Conservation (phyloP, 35 echinoderm and acorn worm genomes). For the Acanthaster planci region DNA sequence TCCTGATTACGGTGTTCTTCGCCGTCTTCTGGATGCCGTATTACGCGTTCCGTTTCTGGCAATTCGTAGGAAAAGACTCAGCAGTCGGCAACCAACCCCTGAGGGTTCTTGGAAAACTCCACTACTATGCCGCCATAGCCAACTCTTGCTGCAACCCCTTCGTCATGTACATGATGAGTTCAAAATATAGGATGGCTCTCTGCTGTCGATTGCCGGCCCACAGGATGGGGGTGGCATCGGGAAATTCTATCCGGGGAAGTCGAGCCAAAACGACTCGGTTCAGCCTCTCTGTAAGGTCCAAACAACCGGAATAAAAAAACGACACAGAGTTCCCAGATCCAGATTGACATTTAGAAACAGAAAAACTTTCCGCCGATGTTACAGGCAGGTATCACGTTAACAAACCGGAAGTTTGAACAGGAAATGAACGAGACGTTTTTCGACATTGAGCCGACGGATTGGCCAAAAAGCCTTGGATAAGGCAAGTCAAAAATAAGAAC, state of each 20-base stretch:
- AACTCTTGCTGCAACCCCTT: slow-evolving; percentile 61
- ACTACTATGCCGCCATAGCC: slow-evolving; percentile 13
- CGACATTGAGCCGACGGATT: too few species aligned
- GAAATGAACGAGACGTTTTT: too few species aligned
- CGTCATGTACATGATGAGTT: slow-evolving; percentile 77
- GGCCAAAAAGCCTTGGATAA: too few species aligned
- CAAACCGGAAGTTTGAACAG: too few species aligned
- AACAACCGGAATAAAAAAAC: neutral
- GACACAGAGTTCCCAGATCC: too few species aligned
- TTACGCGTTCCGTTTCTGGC: slow-evolving; percentile 47
- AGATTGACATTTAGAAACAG: too few species aligned
- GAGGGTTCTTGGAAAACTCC: neutral
- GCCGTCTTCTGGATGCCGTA: slow-evolving; percentile 82
- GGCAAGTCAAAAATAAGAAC: too few species aligned
- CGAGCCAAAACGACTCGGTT: neutral
- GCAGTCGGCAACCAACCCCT: neutral
- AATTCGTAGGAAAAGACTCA: neutral
- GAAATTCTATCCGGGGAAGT: neutral
- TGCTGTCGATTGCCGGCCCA: slow-evolving; percentile 19
- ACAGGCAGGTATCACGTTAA: too few species aligned
- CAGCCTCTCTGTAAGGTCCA: neutral
- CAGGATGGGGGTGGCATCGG: neutral
- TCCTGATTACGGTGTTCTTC: slow-evolving; percentile 71
- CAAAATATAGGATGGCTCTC: slow-evolving; percentile 64
- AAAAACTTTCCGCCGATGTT: too few species aligned